Base-by-base conservation (phyloP, 2,797 vertebrate genomes). In the Oryzias dopingdopingensis region DNA sequence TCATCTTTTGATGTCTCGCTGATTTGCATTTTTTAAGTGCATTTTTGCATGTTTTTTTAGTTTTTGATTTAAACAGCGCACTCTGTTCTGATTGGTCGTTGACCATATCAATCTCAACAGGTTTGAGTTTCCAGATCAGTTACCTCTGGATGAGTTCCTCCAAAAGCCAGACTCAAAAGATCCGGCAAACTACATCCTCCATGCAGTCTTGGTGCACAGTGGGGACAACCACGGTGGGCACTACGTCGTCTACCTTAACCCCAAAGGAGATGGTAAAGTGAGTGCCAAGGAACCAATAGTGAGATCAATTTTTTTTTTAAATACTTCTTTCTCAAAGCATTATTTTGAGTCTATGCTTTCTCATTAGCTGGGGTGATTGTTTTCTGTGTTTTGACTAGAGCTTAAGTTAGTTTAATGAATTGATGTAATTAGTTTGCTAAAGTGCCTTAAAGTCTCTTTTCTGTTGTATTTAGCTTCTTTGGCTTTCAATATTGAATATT, bases 141-240 rank as follows among this genome's bases (percentile, higher is more conserved):
- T 99, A 83, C 96, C 96, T 23, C 91, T 99, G 75, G 97, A 99
- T 75, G 97, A 99, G 86, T 99, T 99, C 86, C 94, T 99, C 66
- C 97, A 99, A 90, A 99, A 98, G 92, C 91, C 94, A 16, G 97
- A 99, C 73, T 94, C 94, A 40, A 98, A 99, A 91, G 97, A 99
- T 80, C 95, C 97, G 6, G 97, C 97, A 16, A 98, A 98, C 90
- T 99, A 99, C 84, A 98, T 99, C 72, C 92, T 99, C 52, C 97
- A 99, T 1, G 97, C 97, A 2, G 97, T 99, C 69, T 88, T 99
- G 22, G 97, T 99, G 55, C 97, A 99, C 87, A 99, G 97, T 66
- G 97, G 97, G 47, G 97, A 99, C 90, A 99, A 99, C 92, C 97
- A 99, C 42, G 97, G 97, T 1, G 97, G 97, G 80, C 97, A 99